phyloP scores from a whole-genome alignment of 2,888 invertebrate genomes.

The Acanthococcus lagerstroemiae region DNA sequence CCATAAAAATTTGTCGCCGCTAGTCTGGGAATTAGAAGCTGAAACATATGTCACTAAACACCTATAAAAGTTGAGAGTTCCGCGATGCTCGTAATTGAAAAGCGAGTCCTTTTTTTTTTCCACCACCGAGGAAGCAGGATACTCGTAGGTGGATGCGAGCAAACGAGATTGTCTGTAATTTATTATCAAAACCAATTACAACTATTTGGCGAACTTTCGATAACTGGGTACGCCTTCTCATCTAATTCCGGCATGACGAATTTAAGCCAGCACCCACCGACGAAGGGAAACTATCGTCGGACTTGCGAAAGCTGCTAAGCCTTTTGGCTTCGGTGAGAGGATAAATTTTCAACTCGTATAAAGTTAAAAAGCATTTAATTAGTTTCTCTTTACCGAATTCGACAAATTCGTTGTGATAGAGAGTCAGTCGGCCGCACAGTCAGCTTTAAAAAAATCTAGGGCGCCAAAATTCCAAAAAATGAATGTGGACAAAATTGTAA shows the following conservation, averaged over 20 bases:
- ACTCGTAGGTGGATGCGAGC: not conserved
- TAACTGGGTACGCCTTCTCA: not conserved
- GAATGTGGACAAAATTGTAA: no score
- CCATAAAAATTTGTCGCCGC: constrained; percentile 21
- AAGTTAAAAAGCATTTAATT: constrained; percentile 23
- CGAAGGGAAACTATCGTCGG: not conserved
- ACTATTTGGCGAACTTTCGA: constrained; percentile 26
- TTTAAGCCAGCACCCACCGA: constrained; percentile 6
- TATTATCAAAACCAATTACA: constrained; percentile 29
- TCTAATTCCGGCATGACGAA: constrained; percentile 9
- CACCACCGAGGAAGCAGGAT: not conserved
- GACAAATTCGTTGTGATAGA: no score
- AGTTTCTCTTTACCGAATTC: no score
- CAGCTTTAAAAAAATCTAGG: no score
- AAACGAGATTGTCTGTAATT: constrained; percentile 16
- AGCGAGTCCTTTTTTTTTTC: not conserved
- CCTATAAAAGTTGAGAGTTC: constrained; percentile 28
- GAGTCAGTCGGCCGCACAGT: no score
- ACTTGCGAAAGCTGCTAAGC: constrained; percentile 7
- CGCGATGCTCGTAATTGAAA: not conserved
- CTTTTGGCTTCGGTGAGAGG: constrained; percentile 10
- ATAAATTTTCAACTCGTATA: not conserved
- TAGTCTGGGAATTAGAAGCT: not conserved
- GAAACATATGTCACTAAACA: constrained; percentile 25
- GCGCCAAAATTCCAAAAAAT: no score